A percentile compares a stretch with the other conserved stretches of the same genome.
Conservation (phyloP, 1,140 invertebrate species). For the Drosophila repleta region DNA sequence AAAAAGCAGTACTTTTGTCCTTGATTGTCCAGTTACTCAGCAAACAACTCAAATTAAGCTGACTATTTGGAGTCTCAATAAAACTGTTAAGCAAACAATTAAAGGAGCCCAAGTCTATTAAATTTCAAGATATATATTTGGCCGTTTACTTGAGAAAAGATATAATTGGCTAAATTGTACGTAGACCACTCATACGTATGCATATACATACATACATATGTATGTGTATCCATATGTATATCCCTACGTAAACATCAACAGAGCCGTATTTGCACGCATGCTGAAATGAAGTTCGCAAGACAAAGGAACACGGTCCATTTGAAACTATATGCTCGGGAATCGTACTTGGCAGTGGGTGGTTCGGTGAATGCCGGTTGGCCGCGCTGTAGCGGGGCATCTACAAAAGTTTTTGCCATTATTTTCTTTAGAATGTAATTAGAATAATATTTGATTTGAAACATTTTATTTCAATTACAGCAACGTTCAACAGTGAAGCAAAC, state of each 20-base stretch:
- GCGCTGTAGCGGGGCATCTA: background rate
- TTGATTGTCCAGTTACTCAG: too few species aligned
- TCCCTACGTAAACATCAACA: background rate
- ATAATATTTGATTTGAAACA: slow-evolving; percentile 79
- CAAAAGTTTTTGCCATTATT: slow-evolving; percentile 60
- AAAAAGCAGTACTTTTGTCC: too few species aligned
- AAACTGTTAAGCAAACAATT: too few species aligned
- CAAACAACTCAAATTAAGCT: too few species aligned
- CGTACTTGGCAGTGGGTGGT: background rate
- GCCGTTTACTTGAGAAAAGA: too few species aligned
- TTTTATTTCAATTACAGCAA: slow-evolving; percentile 79
- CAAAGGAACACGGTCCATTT: slow-evolving; percentile 4
- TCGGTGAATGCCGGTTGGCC: background rate
- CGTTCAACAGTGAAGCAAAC: slow-evolving; percentile 43
- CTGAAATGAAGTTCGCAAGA: background rate
- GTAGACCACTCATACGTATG: too few species aligned
- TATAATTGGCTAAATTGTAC: too few species aligned
- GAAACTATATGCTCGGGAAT: slow-evolving; percentile 31
- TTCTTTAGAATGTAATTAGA: slow-evolving; percentile 73
- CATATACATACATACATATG: background rate
- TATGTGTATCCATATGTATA: too few species aligned
- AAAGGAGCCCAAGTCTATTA: too few species aligned
- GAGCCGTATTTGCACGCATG: background rate
- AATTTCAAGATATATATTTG: too few species aligned
- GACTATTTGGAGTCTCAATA: too few species aligned